These are phyloP conservation scores for Andrena bucephala DNA, from an alignment of 2,888 invertebrate species.

Conservation along the genomic window DNA sequence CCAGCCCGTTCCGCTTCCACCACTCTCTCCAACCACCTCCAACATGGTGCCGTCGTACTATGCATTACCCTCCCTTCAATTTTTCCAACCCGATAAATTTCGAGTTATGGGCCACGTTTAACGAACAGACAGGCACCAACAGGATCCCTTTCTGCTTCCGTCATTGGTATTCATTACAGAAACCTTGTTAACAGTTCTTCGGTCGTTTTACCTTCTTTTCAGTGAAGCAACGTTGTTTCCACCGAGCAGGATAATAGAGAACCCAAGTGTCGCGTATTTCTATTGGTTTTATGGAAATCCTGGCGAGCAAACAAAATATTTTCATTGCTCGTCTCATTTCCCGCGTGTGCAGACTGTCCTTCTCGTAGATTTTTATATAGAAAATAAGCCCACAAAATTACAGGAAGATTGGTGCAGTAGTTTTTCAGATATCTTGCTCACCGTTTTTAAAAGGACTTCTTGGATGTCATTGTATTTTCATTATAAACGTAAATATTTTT, in stretches of 20 bases:
- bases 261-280: background rate
- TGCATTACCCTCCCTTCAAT: background rate
- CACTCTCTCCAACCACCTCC: background rate
- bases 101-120: constrained; percentile 15
- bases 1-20: background rate
- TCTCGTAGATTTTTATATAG: too few species aligned
- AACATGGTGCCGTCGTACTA: background rate
- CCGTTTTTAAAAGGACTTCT: too few species aligned
- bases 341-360: background rate
- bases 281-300: background rate
- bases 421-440: too few species aligned
- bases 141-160: background rate
- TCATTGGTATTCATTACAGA: constrained; percentile 1
- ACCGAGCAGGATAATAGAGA: background rate
- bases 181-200: background rate
- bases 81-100: background rate
- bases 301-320: background rate
- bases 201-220: background rate
- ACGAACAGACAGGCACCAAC: background rate
- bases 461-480: too few species aligned
- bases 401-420: too few species aligned
- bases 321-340: background rate
- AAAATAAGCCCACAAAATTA: too few species aligned
- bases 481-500: too few species aligned
- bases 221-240: background rate